Base-by-base conservation (phyloP, 2,113 vertebrate species). In the Ptychochromis oligacanthus region DNA sequence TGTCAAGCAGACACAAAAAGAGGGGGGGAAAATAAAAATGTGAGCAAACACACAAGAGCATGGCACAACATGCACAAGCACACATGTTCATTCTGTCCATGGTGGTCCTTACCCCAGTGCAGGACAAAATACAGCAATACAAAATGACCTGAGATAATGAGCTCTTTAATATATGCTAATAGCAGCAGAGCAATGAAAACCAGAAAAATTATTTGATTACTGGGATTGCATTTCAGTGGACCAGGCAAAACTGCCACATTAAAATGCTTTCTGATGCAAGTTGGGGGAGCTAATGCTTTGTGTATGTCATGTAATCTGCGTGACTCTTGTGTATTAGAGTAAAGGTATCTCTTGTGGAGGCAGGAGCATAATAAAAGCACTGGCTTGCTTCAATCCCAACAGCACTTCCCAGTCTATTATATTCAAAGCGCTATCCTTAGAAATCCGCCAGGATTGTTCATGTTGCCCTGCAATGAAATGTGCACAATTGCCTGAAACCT, bases 101-200 rank as follows among this genome's bases (percentile, higher is more conserved):
- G 17, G 78, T 79, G 70, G 56, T 83, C 36, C 36, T 49, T 18
- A 40, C 46, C 3, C 40, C 26, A 17, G 46, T 64, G 57, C 26
- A 31, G 60, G 43, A 54, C 75, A 56, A 79, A 86, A 89, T 3
- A 46, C 62, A 83, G 84, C 78, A 62, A 82, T 57, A 77, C 38
- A 88, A 85, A 87, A 80, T 80, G 72, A 87, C 77, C 79, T 78
- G 80, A 58, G 62, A 80, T 80, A 88, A 83, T 84, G 59, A 81
- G 75, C 64, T 89, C 55, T 90, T 85, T 82, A 88, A 91, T 87
- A 46, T 86, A 87, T 81, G 81, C 89, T 87, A 89, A 90, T 91
- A 80, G 79, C 77, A 77, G 70, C 36, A 15, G 78, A 76, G 58
- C 86, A 87, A 80, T 81, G 76, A 82, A 91, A 91, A 91, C 34